Evolutionary conservation across 1,140 invertebrate species (phyloP), one percentile per base, ranked within the genome.

Genomic region (Lutraria rhynchaena): DNA sequence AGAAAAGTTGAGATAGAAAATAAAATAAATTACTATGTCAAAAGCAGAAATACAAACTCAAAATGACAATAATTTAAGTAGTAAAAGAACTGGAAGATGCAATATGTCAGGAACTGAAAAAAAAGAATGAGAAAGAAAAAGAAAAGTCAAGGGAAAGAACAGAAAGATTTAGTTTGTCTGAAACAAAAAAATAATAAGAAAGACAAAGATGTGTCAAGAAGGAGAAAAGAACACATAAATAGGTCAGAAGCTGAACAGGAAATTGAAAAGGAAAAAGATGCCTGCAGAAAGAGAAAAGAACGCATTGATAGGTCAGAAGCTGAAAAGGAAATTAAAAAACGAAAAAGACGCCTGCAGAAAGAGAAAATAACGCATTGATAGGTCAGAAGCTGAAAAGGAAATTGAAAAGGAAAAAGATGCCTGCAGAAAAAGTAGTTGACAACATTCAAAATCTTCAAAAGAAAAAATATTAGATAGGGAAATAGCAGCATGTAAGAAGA

Each of bases 251-350:
- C 27, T 57, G 51, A 60, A 35, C 57, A 74, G 24, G 51, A 74
- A 35, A 57, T 57, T 58, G 53, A 74, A 74, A 74, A 70, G 29
- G 41, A 70, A 70, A 70, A 29, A 35, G 53, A 74, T 74, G 70
- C 33, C 53, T 35, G 29, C 33, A 74, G 70, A 57, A 74, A 74
- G 41, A 74, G 19, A n/a, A n/a, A n/a, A n/a, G n/a, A n/a, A n/a
- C n/a, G 37, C 5, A 41, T 5, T 15, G 15, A 41, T 41, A 41
- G 35, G 33, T 74, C 53, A 57, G 70, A 74, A 74, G 29, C 51
- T 35, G 51, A 41, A 35, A 74, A 74, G 24, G 29, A 74, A 35
- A 57, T 57, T 58, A 22, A 74, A 74, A 74, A 70, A 53, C n/a
- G 41, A 70, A 49, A 70, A 29, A 13, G 53, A 74, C 58, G 70